Evolutionary conservation across 2,888 invertebrate species (phyloP), one percentile per base, ranked within the genome.

Genomic region (Odontocolon sp.): DNA sequence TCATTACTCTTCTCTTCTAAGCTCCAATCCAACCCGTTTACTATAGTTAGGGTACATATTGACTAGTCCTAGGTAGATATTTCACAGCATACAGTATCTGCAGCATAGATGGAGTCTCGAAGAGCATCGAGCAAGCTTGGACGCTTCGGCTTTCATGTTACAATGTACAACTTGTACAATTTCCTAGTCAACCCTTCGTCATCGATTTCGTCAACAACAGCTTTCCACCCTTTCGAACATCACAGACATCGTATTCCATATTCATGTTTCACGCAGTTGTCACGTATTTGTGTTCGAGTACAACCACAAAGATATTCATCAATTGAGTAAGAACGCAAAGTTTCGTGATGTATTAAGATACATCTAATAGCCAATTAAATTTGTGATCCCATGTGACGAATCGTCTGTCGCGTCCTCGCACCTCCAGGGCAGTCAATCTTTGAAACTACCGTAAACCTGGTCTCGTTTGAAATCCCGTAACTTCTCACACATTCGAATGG

Each of bases 1-100:
- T 81, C 77, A 79, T 77, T 74, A 77, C 82, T 81, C 73, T 68
- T 74, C 73, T 64, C 54, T 50, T 63, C 80, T 78, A 78, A 80
- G 72, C 77, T 82, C 66, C 16, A 21, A 54, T 54, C 28, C 28
- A 67, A 42, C 61, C 45, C 47, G 28, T 56, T 14, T 36, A 33
- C 38, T 45, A 66, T 52, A 54, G 23, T 18, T 23, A 38, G 2
- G 11, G 6, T 47, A 59, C 38, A 50, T 50, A 36, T 28, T 21
- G 31, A 57, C 61, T 47, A 56, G 45, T 40, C 18, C 6, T n/a
- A n/a, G n/a, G n/a, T n/a, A n/a, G n/a, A n/a, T n/a, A 21, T 36
- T 31, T 33, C 59, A 66, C n/a, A n/a, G n/a, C n/a, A 70, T 56
- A 61, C 59, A 16, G 5, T 36, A 52, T 66, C 52, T 47, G 6